phyloP scores from a whole-genome alignment of 2,888 invertebrate genomes.

The Napeogenes inachia region DNA sequence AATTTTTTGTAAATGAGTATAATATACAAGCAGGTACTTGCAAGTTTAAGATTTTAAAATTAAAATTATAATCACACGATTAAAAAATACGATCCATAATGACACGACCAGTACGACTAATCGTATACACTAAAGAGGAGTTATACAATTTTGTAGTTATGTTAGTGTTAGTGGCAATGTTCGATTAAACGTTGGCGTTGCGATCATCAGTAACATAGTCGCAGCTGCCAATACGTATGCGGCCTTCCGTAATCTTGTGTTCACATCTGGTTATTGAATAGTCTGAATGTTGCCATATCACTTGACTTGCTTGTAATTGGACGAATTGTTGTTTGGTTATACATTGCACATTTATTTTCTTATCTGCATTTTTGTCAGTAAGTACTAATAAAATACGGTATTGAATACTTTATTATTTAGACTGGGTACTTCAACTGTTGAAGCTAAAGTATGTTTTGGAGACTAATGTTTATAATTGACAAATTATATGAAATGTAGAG shows the following conservation, averaged over 20 bases:
- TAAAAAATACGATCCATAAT: too few species aligned
- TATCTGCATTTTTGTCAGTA: not conserved
- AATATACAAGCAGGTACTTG: too few species aligned
- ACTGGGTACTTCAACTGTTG: not conserved
- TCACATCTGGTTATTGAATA: conserved; percentile 19
- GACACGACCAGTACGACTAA: conserved; percentile 4
- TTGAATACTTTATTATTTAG: too few species aligned
- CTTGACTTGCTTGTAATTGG: not conserved
- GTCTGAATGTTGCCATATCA: conserved; percentile 6
- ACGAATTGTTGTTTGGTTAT: too few species aligned
- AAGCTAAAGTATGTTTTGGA: not conserved
- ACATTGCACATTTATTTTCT: too few species aligned
- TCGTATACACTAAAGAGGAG: conserved; percentile 9
- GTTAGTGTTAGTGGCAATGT: conserved; percentile 28
- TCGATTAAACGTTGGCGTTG: conserved; percentile 26
- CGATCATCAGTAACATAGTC: conserved; percentile 27
- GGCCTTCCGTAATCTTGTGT: conserved; percentile 33
- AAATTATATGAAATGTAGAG: too few species aligned
- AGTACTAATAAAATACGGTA: too few species aligned
- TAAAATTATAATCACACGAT: too few species aligned
- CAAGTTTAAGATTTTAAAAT: too few species aligned
- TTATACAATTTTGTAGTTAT: conserved; percentile 22
- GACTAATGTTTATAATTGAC: too few species aligned
- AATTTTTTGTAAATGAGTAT: too few species aligned
- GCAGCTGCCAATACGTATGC: conserved; percentile 42